Evolutionary conservation across 1,140 invertebrate species (phyloP), one percentile per base, ranked within the genome.

Genomic region (Neoseiulus cucumeris): DNA sequence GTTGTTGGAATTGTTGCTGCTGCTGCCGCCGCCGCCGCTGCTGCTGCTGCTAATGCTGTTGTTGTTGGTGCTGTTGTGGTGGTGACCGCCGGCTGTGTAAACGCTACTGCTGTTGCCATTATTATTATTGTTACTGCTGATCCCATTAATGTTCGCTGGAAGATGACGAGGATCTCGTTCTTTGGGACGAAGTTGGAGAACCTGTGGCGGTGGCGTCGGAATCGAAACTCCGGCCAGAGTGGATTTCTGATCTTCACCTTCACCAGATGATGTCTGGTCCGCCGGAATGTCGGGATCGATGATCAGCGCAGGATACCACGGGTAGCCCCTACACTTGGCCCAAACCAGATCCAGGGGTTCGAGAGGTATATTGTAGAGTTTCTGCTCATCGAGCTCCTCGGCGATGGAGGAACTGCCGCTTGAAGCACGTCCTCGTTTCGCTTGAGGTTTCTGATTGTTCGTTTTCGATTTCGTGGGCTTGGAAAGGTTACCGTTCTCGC

Each of bases 311-410:
- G 92, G 92, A 78, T 95, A 95, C 90, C 91, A 95, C 4, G 91
- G 91, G 77, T 93, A 94, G 2, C 91, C 91, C 67, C 91, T 81
- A 79, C 90, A 95, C 74, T 95, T 95, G 0, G 91, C 91, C 92
- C 92, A 97, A 1, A 96, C 91, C 7, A 95, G 80, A 74, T 94
- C 89, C 22, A 95, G 76, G 1, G 89, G 86, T 71, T 88, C 85
- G 39, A 89, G 73, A 28, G 70, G 73, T 70, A 72, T 74, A 9
- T 69, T 68, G 51, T 59, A 59, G 25, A 59, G 51, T 25, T 59
- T 59, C 22, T 59, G 51, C 51, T 59, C 51, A 20, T 59, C 51
- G 14, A 59, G 22, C 22, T 33, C 51, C 51, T 33, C 51, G 33
- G 33, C 33, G 33, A 39, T 39, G 4, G 33, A 39, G 4, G 33